Evolutionary conservation across 2,888 invertebrate genomes (phyloP).

Genomic region (Osedax fenrisi): DNA sequence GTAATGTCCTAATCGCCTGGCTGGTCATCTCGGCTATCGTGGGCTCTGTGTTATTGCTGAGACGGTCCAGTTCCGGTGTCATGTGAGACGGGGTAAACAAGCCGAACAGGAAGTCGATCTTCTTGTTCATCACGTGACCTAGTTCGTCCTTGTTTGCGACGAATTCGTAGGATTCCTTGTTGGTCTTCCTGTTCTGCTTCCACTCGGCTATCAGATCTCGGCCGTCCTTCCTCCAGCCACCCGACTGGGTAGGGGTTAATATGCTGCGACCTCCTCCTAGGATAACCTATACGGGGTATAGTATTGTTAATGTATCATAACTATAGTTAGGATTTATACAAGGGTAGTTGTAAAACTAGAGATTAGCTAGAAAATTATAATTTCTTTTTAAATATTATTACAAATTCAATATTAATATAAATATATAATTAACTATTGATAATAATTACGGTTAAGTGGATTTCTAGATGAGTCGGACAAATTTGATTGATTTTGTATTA

Average conservation of each 20-base stretch:
- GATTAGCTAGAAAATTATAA: too few species aligned
- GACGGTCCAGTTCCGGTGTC: background rate
- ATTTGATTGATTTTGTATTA: too few species aligned
- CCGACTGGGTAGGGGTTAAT: conserved; percentile 28
- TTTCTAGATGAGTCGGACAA: too few species aligned
- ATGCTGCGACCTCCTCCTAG: conserved; percentile 34
- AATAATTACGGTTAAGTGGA: too few species aligned
- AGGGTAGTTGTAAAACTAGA: too few species aligned
- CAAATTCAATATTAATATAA: too few species aligned
- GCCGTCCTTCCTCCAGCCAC: conserved; percentile 10
- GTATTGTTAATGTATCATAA: too few species aligned
- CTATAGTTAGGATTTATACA: too few species aligned
- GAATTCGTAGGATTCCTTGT: background rate
- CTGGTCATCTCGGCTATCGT: conserved; percentile 11
- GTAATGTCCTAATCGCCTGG: conserved; percentile 2
- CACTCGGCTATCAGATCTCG: background rate
- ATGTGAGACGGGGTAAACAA: background rate
- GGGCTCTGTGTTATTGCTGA: conserved; percentile 36
- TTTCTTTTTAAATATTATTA: too few species aligned
- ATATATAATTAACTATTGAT: too few species aligned
- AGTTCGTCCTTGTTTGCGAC: background rate
- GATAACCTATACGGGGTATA: conserved; percentile 34
- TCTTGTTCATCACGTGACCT: background rate
- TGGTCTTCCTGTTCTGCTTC: background rate
- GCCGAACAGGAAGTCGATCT: background rate